phyloP scores from a whole-genome alignment of 1,140 invertebrate species.

The Cyclargus thomasi region DNA sequence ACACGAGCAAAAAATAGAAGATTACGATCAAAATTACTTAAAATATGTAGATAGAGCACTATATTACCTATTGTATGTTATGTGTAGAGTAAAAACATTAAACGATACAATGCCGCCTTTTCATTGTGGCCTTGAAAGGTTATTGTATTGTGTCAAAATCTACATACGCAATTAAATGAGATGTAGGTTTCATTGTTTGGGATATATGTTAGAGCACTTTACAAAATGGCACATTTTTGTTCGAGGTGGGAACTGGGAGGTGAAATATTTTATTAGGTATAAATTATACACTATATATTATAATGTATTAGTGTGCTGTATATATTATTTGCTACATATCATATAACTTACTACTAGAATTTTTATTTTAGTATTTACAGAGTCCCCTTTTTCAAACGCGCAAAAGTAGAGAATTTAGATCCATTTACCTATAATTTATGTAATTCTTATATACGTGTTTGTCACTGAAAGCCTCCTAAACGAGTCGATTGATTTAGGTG shows the following conservation, averaged over 20 bases:
- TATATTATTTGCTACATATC: too few relatives aligned
- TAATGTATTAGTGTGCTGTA: too few relatives aligned
- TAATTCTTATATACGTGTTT: too few relatives aligned
- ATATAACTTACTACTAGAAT: too few relatives aligned
- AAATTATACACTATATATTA: too few relatives aligned
- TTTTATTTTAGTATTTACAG: too few relatives aligned
- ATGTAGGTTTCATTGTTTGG: constrained; percentile 26
- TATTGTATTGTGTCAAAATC: constrained; percentile 37
- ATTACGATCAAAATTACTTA: not conserved
- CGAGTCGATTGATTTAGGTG: too few relatives aligned
- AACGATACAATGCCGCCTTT: constrained; percentile 28
- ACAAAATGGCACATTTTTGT: not conserved
- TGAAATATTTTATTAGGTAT: too few relatives aligned
- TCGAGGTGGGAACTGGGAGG: not conserved
- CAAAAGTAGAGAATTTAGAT: too few relatives aligned
- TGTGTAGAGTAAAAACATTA: constrained; percentile 27
- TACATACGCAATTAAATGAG: constrained; percentile 27
- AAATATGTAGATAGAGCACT: not conserved
- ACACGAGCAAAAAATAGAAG: not conserved
- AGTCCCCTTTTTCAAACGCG: too few relatives aligned
- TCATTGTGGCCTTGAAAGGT: constrained; percentile 31
- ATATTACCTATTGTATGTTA: not conserved
- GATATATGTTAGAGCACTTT: not conserved
- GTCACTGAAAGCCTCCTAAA: too few relatives aligned
- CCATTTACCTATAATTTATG: too few relatives aligned